Percentiles rank a stretch among this genome's conserved stretches.
Evolutionary conservation across 2,888 invertebrate species (phyloP).

Genomic region (Polyommatus iphigenia): DNA sequence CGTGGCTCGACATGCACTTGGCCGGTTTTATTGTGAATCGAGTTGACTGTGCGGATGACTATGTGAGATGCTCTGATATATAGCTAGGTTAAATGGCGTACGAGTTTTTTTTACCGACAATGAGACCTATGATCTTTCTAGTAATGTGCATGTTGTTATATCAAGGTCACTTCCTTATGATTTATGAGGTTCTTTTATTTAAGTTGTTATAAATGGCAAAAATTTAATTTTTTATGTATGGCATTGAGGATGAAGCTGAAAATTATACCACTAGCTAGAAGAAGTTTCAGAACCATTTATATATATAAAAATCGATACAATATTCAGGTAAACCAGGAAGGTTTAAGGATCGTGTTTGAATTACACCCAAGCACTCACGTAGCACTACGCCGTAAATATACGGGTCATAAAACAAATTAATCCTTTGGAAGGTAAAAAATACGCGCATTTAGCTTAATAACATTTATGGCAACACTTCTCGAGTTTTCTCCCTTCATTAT

Average conservation of each 20-base stretch:
- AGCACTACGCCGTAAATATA: conserved; percentile 2
- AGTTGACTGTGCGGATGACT: conserved; percentile 2
- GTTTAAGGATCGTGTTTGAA: background rate
- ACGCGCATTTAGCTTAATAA: conserved; percentile 29
- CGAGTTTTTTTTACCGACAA: no score
- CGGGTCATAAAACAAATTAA: conserved; percentile 31
- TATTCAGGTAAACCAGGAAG: background rate
- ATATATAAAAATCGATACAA: background rate
- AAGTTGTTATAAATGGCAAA: no score
- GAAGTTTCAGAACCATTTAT: background rate
- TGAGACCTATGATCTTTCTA: no score
- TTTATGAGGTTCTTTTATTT: no score
- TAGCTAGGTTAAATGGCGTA: background rate
- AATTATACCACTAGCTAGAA: background rate
- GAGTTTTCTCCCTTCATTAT: conserved; percentile 30
- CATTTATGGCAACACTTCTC: conserved; percentile 27
- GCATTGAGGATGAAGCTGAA: background rate
- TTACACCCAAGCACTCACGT: conserved; percentile 5
- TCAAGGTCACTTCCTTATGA: no score
- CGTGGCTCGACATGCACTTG: no score
- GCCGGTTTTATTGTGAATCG: no score
- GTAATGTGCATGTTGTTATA: no score
- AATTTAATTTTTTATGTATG: no score
- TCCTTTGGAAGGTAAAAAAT: conserved; percentile 29
- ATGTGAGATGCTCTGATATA: background rate